These are phyloP conservation scores for Ranitomeya imitator DNA, from an alignment of 2,113 vertebrate genomes.

Conservation along the genomic window DNA sequence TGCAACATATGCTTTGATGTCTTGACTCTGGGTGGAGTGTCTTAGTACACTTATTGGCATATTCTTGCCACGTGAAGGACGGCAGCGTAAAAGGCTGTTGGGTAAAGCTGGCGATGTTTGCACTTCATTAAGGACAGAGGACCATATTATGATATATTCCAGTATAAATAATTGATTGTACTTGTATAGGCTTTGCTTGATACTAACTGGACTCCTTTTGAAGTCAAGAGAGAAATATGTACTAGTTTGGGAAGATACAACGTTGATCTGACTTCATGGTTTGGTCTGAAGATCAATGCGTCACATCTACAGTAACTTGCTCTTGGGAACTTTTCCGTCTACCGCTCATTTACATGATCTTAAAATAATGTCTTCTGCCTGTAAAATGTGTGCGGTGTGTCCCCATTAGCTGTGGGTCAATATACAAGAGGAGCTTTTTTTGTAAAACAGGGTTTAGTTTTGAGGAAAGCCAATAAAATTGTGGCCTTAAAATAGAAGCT, in stretches of 20 bases:
- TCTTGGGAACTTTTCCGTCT: constrained; percentile 58
- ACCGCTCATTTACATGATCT: constrained; percentile 64
- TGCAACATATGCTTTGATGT: constrained; percentile 99
- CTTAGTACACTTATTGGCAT: constrained; percentile 74
- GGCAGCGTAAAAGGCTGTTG: constrained; percentile 66
- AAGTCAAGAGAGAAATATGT: constrained; percentile 62
- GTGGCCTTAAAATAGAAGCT: constrained; percentile 81
- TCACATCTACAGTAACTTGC: constrained; percentile 60
- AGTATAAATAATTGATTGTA: constrained; percentile 68
- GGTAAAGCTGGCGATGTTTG: constrained; percentile 68
- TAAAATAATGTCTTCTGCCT: constrained; percentile 57
- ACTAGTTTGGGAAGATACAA: constrained; percentile 58
- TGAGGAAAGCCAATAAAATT: constrained; percentile 70
- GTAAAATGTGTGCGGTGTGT: constrained; percentile 58
- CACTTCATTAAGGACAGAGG: constrained; percentile 69
- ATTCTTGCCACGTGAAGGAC: constrained; percentile 48
- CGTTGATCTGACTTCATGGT: constrained; percentile 46
- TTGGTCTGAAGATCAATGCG: constrained; percentile 24
- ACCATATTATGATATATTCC: constrained; percentile 67
- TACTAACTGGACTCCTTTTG: constrained; percentile 57
- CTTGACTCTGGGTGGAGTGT: constrained; percentile 94
- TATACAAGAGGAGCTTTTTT: constrained; percentile 56
- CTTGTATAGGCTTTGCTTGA: constrained; percentile 64
- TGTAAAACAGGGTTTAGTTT: constrained; percentile 65
- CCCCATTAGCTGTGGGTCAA: constrained; percentile 34